phyloP scores from a whole-genome alignment of 2,797 vertebrate species.

The Lepidocolaptes lacrymiger region DNA sequence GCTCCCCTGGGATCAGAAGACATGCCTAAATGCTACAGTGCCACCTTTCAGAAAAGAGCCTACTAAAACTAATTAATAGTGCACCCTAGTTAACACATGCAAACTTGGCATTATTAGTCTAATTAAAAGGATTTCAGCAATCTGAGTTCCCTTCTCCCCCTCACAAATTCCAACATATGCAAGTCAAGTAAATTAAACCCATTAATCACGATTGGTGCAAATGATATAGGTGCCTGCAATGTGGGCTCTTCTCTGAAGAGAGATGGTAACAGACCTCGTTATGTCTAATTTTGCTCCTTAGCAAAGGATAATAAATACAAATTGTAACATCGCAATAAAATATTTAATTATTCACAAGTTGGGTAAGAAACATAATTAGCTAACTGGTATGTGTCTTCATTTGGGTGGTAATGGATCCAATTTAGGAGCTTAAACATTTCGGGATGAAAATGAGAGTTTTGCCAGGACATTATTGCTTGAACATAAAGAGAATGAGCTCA shows the following conservation, averaged over 20 bases:
- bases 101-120: slow-evolving; percentile 81
- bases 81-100: slow-evolving; percentile 73
- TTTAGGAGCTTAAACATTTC: slow-evolving; percentile 43
- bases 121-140: slow-evolving; percentile 79
- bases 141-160: slow-evolving; percentile 25
- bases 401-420: slow-evolving; percentile 56
- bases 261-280: slow-evolving; percentile 74
- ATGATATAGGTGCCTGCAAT: slow-evolving; percentile 65
- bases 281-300: slow-evolving; percentile 76
- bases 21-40: slow-evolving; percentile 44
- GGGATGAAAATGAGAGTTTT: not conserved
- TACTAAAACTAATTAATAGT: slow-evolving; percentile 76
- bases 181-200: slow-evolving; percentile 79
- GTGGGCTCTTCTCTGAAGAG: slow-evolving; percentile 33
- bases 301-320: slow-evolving; percentile 79
- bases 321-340: slow-evolving; percentile 78
- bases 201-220: slow-evolving; percentile 80
- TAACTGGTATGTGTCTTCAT: slow-evolving; percentile 63
- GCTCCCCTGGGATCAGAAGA: slow-evolving; percentile 57
- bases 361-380: slow-evolving; percentile 71
- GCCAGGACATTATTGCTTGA: not conserved
- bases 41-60: slow-evolving; percentile 71
- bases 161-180: slow-evolving; percentile 49
- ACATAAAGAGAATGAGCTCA: not conserved
- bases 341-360: slow-evolving; percentile 80